Base-by-base conservation (phyloP, 2,113 vertebrate genomes). In the Vicugna pacos region DNA sequence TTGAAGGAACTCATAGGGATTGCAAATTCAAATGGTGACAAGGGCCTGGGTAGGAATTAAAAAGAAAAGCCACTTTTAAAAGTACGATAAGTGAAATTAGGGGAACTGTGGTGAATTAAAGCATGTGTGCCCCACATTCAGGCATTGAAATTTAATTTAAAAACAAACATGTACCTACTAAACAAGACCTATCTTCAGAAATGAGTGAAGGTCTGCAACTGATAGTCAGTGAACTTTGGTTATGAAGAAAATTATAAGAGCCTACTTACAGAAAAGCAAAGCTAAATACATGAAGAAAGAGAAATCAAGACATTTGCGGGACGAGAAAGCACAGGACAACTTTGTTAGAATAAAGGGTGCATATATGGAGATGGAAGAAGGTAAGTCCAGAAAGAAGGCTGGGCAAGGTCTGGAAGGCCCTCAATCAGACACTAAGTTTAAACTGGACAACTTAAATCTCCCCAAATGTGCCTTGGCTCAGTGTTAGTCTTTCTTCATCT, bases 171-270 rank as follows among this genome's bases (percentile, higher is more conserved):
- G 14, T 52, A 50, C 7, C 38, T 32, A 4, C 2, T 50, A 38
- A 81, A 64, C n/a, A 70, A 95, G 69, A 67, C 54, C 80, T 9
- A 65, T 35, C 28, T 67, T 96, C n/a, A 38, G 14, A 93, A 93
- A 46, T 56, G 8, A 75, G 35, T 19, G 26, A 16, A 24, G 15
- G 62, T 35, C 62, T 80, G 1, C 67, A 10, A 72, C 42, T 50
- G 28, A 48, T 10, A 62, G 70, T 72, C 26, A 56, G 19, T 32
- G 5, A 81, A 85, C 24, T 65, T 32, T 28, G 6, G 10, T 92
- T 77, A 77, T 38, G 76, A 1, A 67, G 50, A 54, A 6, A 58
- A 96, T 82, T 24, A 17, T 19, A 30, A 65, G 3, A 82, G 6
- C 12, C 15, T 42, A 50, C 42, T 58, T 24, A 52, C 24, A 89